These are phyloP conservation scores for Enchytraeus crypticus DNA, from an alignment of 2,888 invertebrate species.

Conservation along the genomic window DNA sequence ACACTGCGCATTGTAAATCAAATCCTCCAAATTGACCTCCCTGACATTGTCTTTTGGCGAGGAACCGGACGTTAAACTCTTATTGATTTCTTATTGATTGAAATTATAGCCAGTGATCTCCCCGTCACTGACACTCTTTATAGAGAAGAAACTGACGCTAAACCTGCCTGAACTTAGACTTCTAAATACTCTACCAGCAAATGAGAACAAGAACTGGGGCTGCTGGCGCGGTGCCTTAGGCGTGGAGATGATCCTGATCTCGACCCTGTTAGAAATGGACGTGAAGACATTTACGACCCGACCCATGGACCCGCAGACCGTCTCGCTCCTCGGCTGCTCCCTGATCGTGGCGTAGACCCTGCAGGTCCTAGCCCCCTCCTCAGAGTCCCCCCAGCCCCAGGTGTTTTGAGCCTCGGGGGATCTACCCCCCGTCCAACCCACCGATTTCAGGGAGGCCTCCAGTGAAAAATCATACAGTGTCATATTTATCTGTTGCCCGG, in stretches of 20 bases:
- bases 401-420: no score
- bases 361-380: neutral
- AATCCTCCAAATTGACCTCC: neutral
- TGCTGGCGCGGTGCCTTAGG: neutral
- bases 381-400: neutral
- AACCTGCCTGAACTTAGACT: no score
- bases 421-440: no score
- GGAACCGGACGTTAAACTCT: no score
- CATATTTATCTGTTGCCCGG: conserved; percentile 14
- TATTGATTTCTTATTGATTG: no score
- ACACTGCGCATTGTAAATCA: neutral
- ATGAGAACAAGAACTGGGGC: neutral
- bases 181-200: neutral
- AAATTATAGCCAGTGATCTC: no score
- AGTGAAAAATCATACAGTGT: conserved; percentile 12
- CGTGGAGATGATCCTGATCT: conserved; percentile 4
- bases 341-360: conserved; percentile 9
- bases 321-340: conserved; percentile 2
- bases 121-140: no score
- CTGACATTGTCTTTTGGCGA: no score
- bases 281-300: conserved; percentile 1
- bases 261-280: conserved; percentile 3
- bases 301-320: conserved; percentile 6
- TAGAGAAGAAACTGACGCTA: no score
- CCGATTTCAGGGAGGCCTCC: neutral